Evolutionary conservation across 2,888 invertebrate genomes (phyloP), one percentile per base, ranked within the genome.

Genomic region (Melieria crassipennis): DNA sequence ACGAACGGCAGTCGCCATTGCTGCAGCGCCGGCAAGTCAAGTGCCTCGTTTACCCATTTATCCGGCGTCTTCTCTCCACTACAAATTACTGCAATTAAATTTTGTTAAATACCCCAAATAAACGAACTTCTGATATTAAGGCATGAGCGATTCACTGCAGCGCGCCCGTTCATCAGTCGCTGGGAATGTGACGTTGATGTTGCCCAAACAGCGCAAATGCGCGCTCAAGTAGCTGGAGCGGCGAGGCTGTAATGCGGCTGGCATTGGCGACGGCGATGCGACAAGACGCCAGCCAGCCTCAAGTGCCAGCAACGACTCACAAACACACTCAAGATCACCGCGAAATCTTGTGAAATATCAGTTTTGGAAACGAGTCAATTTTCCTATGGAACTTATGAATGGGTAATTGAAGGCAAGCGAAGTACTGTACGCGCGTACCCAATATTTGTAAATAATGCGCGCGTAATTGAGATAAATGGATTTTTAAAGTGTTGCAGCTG

Each of bases 21-120:
- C 30, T 30, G 30, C 30, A 30, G 30, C 30, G 30, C 30, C 30
- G 30, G 30, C 30, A 30, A 30, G 30, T 60, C 60, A 67, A 67
- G 50, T 60, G 67, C 16, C 57, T 48, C 30, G 30, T 30, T 50
- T 45, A 48, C 43, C 48, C 42, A 58, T 66, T 47, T 30, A 47
- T 13, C 10, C 58, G 52, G 16, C 52, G 52, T 60, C 50, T 43
- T 57, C 4, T 16, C 69, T 48, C 57, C 50, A 13, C 50, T 43
- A 48, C 77, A 83, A 82, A 80, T 82, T 82, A 81, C 79, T 76
- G 77, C 79, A 82, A 81, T 81, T 82, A 81, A 80, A 81, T 78
- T 74, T 76, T 80, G 83, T 82, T 81, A 81, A 70, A 57, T 64
- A 64, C 56, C 69, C 69, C 64, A 70, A 64, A 62, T 62, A 61